phyloP scores from a whole-genome alignment of 1,140 invertebrate genomes.

The Diabrotica virgifera region DNA sequence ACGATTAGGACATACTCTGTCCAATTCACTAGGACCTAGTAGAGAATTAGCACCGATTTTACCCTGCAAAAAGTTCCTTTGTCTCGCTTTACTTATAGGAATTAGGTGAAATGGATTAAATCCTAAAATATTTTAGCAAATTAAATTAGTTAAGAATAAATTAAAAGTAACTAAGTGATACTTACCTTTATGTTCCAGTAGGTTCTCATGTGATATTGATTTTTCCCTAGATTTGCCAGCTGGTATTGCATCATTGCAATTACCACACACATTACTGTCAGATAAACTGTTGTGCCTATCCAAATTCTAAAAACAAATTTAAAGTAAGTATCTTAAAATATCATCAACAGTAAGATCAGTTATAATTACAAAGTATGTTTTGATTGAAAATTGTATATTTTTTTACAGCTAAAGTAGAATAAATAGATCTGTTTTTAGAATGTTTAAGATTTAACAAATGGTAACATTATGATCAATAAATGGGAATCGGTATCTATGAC shows the following conservation, averaged over 20 bases:
- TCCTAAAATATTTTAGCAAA: constrained; percentile 50
- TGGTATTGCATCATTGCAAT: constrained; percentile 18
- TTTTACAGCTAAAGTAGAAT: no score
- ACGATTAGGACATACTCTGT: constrained; percentile 80
- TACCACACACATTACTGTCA: constrained; percentile 36
- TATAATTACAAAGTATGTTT: no score
- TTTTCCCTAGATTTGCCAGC: constrained; percentile 38
- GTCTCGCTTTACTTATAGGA: constrained; percentile 72
- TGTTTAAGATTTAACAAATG: no score
- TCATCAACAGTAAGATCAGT: no score
- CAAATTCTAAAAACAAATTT: constrained; percentile 16
- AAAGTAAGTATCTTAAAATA: background rate
- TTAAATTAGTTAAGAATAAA: no score
- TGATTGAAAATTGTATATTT: no score
- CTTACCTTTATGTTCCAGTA: constrained; percentile 38
- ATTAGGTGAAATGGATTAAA: constrained; percentile 76
- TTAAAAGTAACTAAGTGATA: background rate
- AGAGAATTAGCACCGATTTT: constrained; percentile 74
- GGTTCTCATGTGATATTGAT: constrained; percentile 44
- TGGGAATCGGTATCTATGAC: no score
- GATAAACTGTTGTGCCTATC: constrained; percentile 42
- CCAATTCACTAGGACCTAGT: constrained; percentile 77
- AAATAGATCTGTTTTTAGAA: no score
- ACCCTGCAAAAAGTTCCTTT: constrained; percentile 78
- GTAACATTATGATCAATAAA: no score